Percentiles rank a stretch among this genome's conserved stretches.
phyloP scores from a whole-genome alignment of 2,113 vertebrate species.

The Platichthys stellatus region DNA sequence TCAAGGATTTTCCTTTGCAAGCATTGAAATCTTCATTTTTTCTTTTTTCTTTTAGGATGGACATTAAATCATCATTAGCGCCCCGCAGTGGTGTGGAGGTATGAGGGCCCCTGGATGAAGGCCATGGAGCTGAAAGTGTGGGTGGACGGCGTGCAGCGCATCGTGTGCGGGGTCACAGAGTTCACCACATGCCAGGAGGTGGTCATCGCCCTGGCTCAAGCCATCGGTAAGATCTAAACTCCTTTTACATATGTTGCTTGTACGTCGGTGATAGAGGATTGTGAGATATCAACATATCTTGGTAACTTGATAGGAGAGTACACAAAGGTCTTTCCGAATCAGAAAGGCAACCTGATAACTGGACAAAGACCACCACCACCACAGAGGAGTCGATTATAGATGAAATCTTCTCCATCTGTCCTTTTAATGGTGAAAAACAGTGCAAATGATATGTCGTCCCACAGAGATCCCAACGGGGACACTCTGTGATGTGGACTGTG shows the following conservation, averaged over 20 bases:
- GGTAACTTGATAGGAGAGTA: background rate
- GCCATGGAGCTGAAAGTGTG: slow-evolving; percentile 98
- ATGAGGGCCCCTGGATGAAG: slow-evolving; percentile 79
- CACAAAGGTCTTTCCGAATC: background rate
- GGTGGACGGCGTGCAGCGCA: slow-evolving; percentile 97
- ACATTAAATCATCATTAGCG: slow-evolving; percentile 30
- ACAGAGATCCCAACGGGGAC: slow-evolving; percentile 19
- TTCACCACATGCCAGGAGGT: slow-evolving; percentile 98
- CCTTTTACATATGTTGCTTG: background rate
- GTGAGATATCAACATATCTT: background rate
- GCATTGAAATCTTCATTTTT: background rate
- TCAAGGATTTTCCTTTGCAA: background rate
- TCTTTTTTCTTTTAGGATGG: slow-evolving; percentile 48
- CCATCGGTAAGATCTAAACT: slow-evolving; percentile 88
- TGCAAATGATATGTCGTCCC: slow-evolving; percentile 24
- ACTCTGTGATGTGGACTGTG: slow-evolving; percentile 22
- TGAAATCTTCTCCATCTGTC: slow-evolving; percentile 4
- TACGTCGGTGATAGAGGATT: background rate
- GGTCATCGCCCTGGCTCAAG: slow-evolving; percentile 96
- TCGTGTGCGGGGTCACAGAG: slow-evolving; percentile 96
- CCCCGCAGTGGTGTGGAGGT: slow-evolving; percentile 64
- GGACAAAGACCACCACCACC: background rate
- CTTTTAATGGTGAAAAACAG: background rate
- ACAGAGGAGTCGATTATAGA: slow-evolving; percentile 5
- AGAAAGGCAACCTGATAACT: background rate